A percentile compares a stretch with the other conserved stretches of the same genome.
Conservation (phyloP, 2,113 vertebrate genomes). For the Hepsetus odoe region DNA sequence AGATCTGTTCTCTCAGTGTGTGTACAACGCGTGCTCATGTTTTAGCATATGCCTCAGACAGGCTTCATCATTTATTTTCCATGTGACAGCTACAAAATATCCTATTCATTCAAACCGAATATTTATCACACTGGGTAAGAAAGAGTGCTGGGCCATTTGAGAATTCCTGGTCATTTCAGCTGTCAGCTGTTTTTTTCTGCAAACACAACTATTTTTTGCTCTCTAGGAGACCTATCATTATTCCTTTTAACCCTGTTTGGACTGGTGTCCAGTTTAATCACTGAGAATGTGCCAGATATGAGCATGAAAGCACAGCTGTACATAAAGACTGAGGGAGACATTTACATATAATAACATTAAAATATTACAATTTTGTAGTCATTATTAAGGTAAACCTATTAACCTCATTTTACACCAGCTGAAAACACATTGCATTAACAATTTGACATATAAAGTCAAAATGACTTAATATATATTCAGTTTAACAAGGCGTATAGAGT, state of each 20-base stretch:
- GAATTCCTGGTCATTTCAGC: constrained; percentile 12
- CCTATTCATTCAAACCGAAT: constrained; percentile 5
- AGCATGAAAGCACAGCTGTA: not conserved
- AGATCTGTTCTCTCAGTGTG: not conserved
- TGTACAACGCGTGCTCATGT: constrained; percentile 6
- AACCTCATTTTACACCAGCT: too few species aligned
- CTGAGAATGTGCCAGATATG: not conserved
- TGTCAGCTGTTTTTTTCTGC: constrained; percentile 36
- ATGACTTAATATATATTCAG: too few species aligned
- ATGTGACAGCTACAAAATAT: not conserved
- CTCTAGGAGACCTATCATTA: constrained; percentile 13
- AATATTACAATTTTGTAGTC: too few species aligned
- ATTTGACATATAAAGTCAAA: too few species aligned
- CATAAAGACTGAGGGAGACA: not conserved
- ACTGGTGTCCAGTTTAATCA: constrained; percentile 27
- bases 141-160: not conserved
- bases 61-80: not conserved
- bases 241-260: constrained; percentile 11
- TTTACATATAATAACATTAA: not conserved
- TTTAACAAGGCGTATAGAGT: too few species aligned
- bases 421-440: too few species aligned
- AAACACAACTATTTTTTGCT: constrained; percentile 17
- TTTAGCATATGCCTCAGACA: not conserved
- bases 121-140: not conserved
- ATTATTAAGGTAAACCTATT: too few species aligned